These are phyloP conservation scores for Dioctria linearis DNA, from an alignment of 2,888 invertebrate species.

Conservation along the genomic window DNA sequence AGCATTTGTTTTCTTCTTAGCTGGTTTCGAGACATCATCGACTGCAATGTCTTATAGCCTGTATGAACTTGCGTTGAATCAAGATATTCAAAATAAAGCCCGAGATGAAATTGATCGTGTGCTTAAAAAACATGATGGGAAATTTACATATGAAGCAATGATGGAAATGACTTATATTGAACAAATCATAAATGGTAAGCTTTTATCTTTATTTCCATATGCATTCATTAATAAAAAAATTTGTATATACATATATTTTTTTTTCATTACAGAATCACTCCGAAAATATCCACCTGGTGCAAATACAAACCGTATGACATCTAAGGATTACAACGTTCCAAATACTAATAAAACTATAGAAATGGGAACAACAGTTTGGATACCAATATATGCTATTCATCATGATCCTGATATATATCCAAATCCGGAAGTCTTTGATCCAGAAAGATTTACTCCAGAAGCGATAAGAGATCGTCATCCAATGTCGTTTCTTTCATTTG, in stretches of 20 bases:
- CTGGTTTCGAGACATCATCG: constrained; percentile 74
- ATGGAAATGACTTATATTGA: constrained; percentile 72
- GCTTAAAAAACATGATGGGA: constrained; percentile 66
- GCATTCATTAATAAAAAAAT: constrained; percentile 10
- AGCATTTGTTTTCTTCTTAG: constrained; percentile 73
- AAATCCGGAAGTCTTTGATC: constrained; percentile 68
- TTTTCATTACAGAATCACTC: constrained; percentile 68
- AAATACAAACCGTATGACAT: constrained; percentile 65
- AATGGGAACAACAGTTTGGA: constrained; percentile 61
- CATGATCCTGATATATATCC: constrained; percentile 67
- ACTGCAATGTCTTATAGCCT: constrained; percentile 72
- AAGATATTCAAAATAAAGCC: constrained; percentile 69
- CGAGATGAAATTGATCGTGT: constrained; percentile 70
- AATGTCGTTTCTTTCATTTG: constrained; percentile 64
- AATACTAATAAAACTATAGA: constrained; percentile 64
- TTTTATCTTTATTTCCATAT: neutral
- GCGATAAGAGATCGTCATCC: constrained; percentile 69
- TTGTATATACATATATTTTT: neutral
- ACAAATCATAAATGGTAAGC: constrained; percentile 70
- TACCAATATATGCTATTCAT: constrained; percentile 67
- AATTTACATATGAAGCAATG: constrained; percentile 71
- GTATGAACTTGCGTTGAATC: constrained; percentile 72
- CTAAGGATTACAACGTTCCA: constrained; percentile 66
- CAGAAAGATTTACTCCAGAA: constrained; percentile 72
- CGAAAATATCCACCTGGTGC: constrained; percentile 71